These are phyloP conservation scores for Cataglyphis albicans DNA, from an alignment of 2,888 invertebrate genomes.

Conservation along the genomic window DNA sequence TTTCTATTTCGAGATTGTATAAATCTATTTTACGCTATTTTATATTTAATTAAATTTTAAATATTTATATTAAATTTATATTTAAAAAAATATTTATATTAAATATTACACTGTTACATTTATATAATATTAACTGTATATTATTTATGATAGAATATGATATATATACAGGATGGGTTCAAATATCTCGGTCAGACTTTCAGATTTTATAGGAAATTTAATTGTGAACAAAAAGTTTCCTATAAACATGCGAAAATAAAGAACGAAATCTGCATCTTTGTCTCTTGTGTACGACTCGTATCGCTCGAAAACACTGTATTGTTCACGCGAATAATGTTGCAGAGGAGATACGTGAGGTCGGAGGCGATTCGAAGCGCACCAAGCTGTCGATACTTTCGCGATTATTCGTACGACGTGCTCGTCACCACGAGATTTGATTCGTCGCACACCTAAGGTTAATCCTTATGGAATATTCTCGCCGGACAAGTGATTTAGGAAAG, in stretches of 20 bases:
- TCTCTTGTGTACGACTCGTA: not conserved
- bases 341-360: slow-evolving; percentile 32
- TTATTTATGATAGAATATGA: too few relatives aligned
- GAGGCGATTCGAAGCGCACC: slow-evolving; percentile 3
- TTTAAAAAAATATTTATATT: too few relatives aligned
- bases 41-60: not conserved
- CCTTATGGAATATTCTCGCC: slow-evolving; percentile 49
- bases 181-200: too few relatives aligned
- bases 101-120: too few relatives aligned
- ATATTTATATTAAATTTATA: not conserved
- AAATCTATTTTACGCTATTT: not conserved
- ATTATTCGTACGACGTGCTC: slow-evolving; percentile 47
- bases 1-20: not conserved
- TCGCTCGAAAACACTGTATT: slow-evolving; percentile 38
- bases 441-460: slow-evolving; percentile 46
- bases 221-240: too few relatives aligned
- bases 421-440: slow-evolving; percentile 36
- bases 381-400: slow-evolving; percentile 40
- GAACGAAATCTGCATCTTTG: slow-evolving; percentile 38
- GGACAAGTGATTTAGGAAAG: slow-evolving; percentile 65
- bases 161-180: too few relatives aligned
- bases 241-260: too few relatives aligned
- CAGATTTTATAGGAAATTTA: too few relatives aligned
- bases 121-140: too few relatives aligned
- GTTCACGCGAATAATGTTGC: slow-evolving; percentile 50